Base-by-base conservation (phyloP, 2,888 invertebrate genomes). In the Diadegma fenestrale region DNA sequence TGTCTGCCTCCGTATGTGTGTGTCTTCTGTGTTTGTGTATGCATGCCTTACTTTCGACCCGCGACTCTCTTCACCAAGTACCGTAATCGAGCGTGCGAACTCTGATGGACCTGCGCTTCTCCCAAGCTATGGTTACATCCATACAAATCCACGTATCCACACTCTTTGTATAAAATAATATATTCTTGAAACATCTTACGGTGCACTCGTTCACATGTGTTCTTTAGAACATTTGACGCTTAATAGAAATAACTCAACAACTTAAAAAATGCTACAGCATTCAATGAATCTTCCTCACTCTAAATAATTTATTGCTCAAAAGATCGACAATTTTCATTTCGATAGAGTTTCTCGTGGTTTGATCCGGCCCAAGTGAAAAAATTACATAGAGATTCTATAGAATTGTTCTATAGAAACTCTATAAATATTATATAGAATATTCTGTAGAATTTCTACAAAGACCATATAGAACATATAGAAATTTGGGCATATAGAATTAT, bases 31-130 rank as follows among this genome's bases (percentile, higher is more conserved):
- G 41, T 41, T 48, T 51, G 51, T 48, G 26, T 69, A 22, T 51
- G 45, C 54, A 79, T 82, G 85, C 61, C 85, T 82, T 75, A 82
- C 85, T 85, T 82, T 85, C 85, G 82, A 85, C 82, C 81, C 69
- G 48, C 72, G 69, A 73, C 77, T 80, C 80, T 80, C 72, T 66
- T 61, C 85, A 30, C 45, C 33, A 69, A 82, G 26, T 41, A 82
- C 82, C 79, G 84, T 81, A 73, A 81, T 81, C 84, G 77, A 84
- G 77, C 84, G 79, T 80, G 85, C 79, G 82, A 85, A 85, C 82
- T 76, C 72, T 26, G 71, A 76, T 82, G 82, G 79, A 80, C 79
- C 75, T 71, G 30, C 41, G 19, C 51, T 66, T 66, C 37, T 37
- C 22, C 19, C 17, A 0, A n/a, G 22, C 51, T 51, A 41, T 54